Percentiles rank a stretch among this genome's conserved stretches.
Conservation (phyloP, 2,797 vertebrate genomes). For the Microctenopoma stevenorrisi region DNA sequence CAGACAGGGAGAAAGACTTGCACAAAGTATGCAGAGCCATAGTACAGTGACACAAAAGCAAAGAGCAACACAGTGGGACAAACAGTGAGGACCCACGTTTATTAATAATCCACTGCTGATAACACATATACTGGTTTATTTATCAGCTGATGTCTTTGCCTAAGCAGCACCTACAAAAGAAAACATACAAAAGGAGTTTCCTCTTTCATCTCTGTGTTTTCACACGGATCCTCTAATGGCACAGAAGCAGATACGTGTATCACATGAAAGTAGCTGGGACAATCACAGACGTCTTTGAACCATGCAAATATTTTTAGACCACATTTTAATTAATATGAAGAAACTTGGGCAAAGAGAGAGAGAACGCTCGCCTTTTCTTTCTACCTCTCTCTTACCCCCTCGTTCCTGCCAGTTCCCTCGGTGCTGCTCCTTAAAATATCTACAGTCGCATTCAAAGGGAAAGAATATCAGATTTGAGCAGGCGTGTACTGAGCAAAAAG, state of each 20-base stretch:
- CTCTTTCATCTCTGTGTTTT: constrained; percentile 27
- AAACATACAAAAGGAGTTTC: not conserved
- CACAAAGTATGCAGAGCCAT: constrained; percentile 2
- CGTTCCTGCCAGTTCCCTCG: not conserved
- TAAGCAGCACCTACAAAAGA: constrained; percentile 5
- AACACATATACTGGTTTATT: not conserved
- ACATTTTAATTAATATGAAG: constrained; percentile 19
- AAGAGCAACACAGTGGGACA: not conserved
- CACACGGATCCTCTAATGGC: not conserved
- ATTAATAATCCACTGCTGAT: constrained; percentile 5
- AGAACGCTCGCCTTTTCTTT: not conserved
- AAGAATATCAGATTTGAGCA: constrained; percentile 48
- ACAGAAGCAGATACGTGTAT: not conserved
- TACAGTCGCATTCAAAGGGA: constrained; percentile 40
- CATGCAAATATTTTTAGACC: constrained; percentile 25
- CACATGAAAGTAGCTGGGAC: not conserved
- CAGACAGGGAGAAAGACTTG: not conserved
- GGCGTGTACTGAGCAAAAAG: constrained; percentile 37
- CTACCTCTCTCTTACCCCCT: not conserved
- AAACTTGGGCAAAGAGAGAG: constrained; percentile 3
- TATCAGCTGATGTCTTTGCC: not conserved
- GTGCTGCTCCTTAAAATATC: constrained; percentile 37
- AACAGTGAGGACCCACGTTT: not conserved
- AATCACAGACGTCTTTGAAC: constrained; percentile 37
- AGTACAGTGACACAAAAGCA: constrained; percentile 4